Base-by-base conservation (phyloP, 2,797 vertebrate genomes). In the Scarus forsteni region DNA sequence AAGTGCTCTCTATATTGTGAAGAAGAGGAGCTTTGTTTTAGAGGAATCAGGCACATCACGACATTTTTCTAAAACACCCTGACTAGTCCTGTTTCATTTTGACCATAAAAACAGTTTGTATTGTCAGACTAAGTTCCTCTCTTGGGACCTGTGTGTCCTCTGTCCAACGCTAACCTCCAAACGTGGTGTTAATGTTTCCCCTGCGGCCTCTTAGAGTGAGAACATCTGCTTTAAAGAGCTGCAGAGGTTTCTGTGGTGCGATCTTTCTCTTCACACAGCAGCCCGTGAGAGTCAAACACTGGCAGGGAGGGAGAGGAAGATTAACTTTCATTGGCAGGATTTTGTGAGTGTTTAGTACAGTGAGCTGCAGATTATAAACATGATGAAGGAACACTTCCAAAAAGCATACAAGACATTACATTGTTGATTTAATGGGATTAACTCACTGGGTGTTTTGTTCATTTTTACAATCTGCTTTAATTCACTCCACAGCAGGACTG, bases 161-260 rank as follows among this genome's bases (percentile, higher is more conserved):
- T 42, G 43, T 60, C 79, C 70, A 79, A 78, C 45, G 48, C 43
- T 46, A 66, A 73, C 58, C 54, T 59, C 72, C n/a, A 19, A 49
- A 43, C 38, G 10, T 50, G 52, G 60, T 63, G 66, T 60, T 82
- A 76, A 84, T 46, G 51, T 43, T 58, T 57, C 66, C 58, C 57
- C 0, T 53, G 82, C 69, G 80, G 69, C 60, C 56, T 1, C 48
- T 78, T 73, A 68, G 34, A 77, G 35, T 14, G 48, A 59, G 45
- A 81, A 76, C 87, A 87, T 85, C 83, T 88, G 79, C 66, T 80
- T 72, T 73, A 43, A 71, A 66, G 60, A 59, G 54, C 63, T 50
- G 34, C 54, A 51, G 61, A 66, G 58, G 56, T 55, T 15, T 77
- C 75, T 12, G 56, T 42, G 66, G 76, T 60, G 58, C 61, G 69